Conservation (phyloP, 1,140 invertebrate species). For the Lucilia sericata region DNA sequence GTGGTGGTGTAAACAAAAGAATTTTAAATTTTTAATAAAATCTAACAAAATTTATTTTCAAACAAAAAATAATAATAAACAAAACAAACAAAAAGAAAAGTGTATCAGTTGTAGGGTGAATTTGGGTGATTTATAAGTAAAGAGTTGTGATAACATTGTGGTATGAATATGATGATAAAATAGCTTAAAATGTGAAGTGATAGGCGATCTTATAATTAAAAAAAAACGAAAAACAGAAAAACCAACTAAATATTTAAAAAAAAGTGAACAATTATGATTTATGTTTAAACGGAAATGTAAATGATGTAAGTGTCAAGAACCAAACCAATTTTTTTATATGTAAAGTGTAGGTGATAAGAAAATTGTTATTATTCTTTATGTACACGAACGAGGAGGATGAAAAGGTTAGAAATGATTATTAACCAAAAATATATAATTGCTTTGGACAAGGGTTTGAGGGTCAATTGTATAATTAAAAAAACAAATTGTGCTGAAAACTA, state of each 20-base stretch:
- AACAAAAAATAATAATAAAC: background rate
- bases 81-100: background rate
- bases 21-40: background rate
- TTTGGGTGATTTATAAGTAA: background rate
- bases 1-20: background rate
- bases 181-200: background rate
- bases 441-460: background rate
- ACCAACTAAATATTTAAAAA: background rate
- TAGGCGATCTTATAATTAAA: background rate
- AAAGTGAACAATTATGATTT: no score
- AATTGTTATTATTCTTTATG: background rate
- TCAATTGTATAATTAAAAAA: background rate
- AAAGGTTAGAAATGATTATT: background rate
- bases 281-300: background rate
- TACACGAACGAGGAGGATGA: background rate
- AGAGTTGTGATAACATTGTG: no score
- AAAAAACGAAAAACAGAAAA: background rate
- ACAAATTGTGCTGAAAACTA: background rate
- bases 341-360: background rate
- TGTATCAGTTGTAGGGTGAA: no score
- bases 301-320: background rate
- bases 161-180: no score
- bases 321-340: conserved; percentile 20
- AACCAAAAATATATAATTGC: conserved; percentile 21
- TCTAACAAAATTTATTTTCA: background rate